Evolutionary conservation across 2,888 invertebrate genomes (phyloP).

Genomic region (Aporophyla lueneburgensis): DNA sequence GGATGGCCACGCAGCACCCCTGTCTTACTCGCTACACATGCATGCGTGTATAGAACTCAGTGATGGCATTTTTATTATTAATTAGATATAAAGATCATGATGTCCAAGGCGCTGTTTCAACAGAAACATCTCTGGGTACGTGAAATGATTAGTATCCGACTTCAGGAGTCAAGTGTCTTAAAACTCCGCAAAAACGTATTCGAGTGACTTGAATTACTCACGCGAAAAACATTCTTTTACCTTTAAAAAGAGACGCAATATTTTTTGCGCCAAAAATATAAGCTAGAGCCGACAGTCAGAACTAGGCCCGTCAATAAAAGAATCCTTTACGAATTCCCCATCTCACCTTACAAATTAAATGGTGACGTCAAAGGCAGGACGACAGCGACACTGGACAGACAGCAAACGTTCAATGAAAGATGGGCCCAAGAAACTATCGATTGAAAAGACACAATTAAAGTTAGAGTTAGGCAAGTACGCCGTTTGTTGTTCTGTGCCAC

Average conservation of each 20-base stretch:
- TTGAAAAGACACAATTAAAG: slow-evolving; percentile 91
- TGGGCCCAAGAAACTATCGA: slow-evolving; percentile 85
- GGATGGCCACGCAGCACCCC: slow-evolving; percentile 71
- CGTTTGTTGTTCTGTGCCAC: slow-evolving; percentile 87
- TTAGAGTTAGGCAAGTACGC: slow-evolving; percentile 89
- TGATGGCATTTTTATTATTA: slow-evolving; percentile 46
- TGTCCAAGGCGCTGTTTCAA: background rate
- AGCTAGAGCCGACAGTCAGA: slow-evolving; percentile 28
- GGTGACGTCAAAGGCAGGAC: slow-evolving; percentile 70
- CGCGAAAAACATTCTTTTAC: slow-evolving; percentile 20
- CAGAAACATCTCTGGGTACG: background rate
- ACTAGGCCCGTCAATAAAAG: slow-evolving; percentile 60
- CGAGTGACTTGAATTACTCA: slow-evolving; percentile 24
- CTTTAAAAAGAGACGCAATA: slow-evolving; percentile 31
- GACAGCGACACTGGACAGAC: slow-evolving; percentile 64
- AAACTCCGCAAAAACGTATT: slow-evolving; percentile 20
- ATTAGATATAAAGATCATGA: slow-evolving; percentile 22
- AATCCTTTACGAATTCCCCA: slow-evolving; percentile 62
- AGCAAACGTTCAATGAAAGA: slow-evolving; percentile 76
- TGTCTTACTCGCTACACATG: slow-evolving; percentile 59
- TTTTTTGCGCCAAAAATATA: slow-evolving; percentile 39
- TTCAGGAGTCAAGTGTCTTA: background rate
- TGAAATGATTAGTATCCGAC: background rate
- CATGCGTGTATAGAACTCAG: slow-evolving; percentile 23
- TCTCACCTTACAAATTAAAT: slow-evolving; percentile 68